phyloP scores from a whole-genome alignment of 2,888 invertebrate genomes.

The Heteropelma amictum region DNA sequence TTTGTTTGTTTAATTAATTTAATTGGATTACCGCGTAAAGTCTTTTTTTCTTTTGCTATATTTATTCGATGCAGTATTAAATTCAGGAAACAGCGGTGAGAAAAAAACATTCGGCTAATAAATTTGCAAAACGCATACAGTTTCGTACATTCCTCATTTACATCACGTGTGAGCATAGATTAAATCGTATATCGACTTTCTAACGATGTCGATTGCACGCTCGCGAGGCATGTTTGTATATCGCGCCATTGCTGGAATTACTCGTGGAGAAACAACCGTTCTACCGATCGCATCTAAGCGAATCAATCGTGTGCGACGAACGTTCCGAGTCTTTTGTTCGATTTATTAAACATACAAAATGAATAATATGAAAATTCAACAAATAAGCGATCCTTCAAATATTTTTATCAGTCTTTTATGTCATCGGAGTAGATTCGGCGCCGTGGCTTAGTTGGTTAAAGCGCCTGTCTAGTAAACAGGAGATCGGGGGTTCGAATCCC shows the following conservation, averaged over 20 bases:
- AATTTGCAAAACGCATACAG: conserved; percentile 5
- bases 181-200: conserved; percentile 34
- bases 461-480: conserved; percentile 86
- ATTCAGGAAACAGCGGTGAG: conserved; percentile 29
- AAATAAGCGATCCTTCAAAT: no score
- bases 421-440: conserved; percentile 80
- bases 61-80: not conserved
- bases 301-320: conserved; percentile 23
- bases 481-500: conserved; percentile 85
- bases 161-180: conserved; percentile 20
- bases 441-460: conserved; percentile 90
- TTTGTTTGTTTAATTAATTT: conserved; percentile 47
- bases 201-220: not conserved
- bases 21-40: conserved; percentile 40
- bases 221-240: no score
- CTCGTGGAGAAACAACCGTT: not conserved
- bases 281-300: not conserved
- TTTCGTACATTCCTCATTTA: conserved; percentile 9
- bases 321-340: not conserved
- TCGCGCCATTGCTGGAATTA: conserved; percentile 4
- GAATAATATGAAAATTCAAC: not conserved
- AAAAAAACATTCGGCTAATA: not conserved
- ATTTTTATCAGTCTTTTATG: not conserved
- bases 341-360: not conserved
- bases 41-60: no score